A percentile compares a stretch with the other conserved stretches of the same genome.
Evolutionary conservation across 2,888 invertebrate genomes (phyloP).

Genomic region (Ceramica pisi): DNA sequence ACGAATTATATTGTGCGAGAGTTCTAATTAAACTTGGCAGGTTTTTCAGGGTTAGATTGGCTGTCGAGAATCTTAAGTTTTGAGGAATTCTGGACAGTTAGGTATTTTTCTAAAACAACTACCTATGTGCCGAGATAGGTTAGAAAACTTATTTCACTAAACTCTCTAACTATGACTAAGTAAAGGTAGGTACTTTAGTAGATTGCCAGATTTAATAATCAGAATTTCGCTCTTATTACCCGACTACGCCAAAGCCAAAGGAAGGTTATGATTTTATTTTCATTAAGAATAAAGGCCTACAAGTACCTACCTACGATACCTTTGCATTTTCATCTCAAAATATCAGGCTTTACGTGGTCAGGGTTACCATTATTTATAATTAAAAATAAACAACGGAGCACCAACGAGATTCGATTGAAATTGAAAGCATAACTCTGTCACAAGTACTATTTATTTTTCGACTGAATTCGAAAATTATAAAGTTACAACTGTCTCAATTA

Average conservation of each 20-base stretch:
- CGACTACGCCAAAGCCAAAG: no score
- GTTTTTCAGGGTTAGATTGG: constrained; percentile 2
- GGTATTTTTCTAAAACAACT: no score
- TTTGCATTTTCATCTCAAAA: constrained; percentile 5
- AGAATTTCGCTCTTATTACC: constrained; percentile 12
- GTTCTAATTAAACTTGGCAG: not conserved
- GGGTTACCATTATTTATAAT: constrained; percentile 33
- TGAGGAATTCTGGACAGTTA: no score
- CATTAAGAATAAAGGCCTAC: not conserved
- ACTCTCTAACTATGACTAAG: not conserved
- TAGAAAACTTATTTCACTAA: not conserved
- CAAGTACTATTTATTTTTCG: constrained; percentile 55
- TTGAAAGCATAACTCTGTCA: constrained; percentile 51
- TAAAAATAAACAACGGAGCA: constrained; percentile 37
- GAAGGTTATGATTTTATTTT: no score
- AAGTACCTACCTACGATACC: not conserved
- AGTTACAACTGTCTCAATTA: constrained; percentile 57
- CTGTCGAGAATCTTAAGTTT: not conserved
- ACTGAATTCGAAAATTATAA: constrained; percentile 58
- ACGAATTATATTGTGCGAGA: no score
- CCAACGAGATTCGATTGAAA: constrained; percentile 44
- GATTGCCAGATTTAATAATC: constrained; percentile 7
- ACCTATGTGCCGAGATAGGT: no score
- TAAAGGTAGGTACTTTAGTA: not conserved
- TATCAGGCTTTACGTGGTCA: constrained; percentile 1